Conservation (phyloP, 2,113 vertebrate species). For the Cyprinodon brontotheroides region DNA sequence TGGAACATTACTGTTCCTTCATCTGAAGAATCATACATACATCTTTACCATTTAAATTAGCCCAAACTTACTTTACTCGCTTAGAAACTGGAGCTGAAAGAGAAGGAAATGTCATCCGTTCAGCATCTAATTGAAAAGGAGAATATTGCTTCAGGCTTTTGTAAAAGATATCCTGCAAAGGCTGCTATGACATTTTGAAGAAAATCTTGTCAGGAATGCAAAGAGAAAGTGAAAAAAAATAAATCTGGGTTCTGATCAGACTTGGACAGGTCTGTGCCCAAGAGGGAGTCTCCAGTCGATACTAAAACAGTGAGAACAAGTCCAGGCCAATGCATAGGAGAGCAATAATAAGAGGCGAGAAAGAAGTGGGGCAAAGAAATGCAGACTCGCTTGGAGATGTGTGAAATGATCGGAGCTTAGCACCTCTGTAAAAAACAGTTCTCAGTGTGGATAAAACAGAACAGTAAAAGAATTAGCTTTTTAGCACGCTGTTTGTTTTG, state of each 20-base stretch:
- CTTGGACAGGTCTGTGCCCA: conserved; percentile 40
- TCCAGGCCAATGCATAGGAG: conserved; percentile 52
- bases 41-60: conserved; percentile 1
- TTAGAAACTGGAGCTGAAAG: conserved; percentile 18
- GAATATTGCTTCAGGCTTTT: conserved; percentile 50
- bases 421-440: background rate
- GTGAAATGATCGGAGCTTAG: conserved; percentile 23
- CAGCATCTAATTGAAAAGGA: conserved; percentile 54
- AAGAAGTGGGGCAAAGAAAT: conserved; percentile 10
- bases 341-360: conserved; percentile 49
- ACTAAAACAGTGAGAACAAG: conserved; percentile 65
- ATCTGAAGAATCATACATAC: background rate
- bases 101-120: conserved; percentile 41
- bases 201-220: conserved; percentile 26
- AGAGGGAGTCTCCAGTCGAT: conserved; percentile 54
- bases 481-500: too few relatives aligned
- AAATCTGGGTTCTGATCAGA: conserved; percentile 62
- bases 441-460: background rate
- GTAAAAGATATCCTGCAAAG: conserved; percentile 49
- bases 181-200: conserved; percentile 44
- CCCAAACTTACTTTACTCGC: conserved; percentile 16
- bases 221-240: conserved; percentile 48
- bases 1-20: background rate
- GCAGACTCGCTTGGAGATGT: conserved; percentile 18
- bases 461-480: background rate